Evolutionary conservation across 2,113 vertebrate species (phyloP).

Genomic region (Perccottus glenii): DNA sequence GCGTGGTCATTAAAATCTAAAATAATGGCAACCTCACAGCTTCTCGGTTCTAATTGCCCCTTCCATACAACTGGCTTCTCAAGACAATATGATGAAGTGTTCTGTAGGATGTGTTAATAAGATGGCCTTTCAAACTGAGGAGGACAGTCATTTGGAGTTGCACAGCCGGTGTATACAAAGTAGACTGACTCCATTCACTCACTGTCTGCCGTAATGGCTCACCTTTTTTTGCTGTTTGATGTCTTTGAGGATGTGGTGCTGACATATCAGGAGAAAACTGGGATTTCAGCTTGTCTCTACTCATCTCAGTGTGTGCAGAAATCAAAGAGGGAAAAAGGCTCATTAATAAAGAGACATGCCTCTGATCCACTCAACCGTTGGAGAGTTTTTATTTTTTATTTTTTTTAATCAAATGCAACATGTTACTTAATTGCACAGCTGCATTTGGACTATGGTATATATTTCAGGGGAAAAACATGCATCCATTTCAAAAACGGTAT

Average conservation of each 20-base stretch:
- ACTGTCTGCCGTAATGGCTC: slow-evolving; percentile 42
- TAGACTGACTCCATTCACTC: slow-evolving; percentile 61
- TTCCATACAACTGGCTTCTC: slow-evolving; percentile 77
- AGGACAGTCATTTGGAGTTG: slow-evolving; percentile 67
- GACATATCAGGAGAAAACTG: slow-evolving; percentile 53
- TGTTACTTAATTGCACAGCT: slow-evolving; percentile 64
- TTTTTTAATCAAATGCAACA: slow-evolving; percentile 74
- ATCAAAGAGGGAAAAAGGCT: slow-evolving; percentile 67
- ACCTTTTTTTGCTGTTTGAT: slow-evolving; percentile 47
- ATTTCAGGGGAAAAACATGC: slow-evolving; percentile 66
- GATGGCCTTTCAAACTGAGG: slow-evolving; percentile 75
- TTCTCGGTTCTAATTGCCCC: slow-evolving; percentile 81
- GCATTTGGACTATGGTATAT: slow-evolving; percentile 34
- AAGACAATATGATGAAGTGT: slow-evolving; percentile 81
- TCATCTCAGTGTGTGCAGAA: slow-evolving; percentile 59
- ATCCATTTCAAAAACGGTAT: slow-evolving; percentile 63
- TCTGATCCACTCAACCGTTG: slow-evolving; percentile 57
- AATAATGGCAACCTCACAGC: slow-evolving; percentile 83
- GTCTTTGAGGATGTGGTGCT: slow-evolving; percentile 46
- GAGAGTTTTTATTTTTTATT: slow-evolving; percentile 55
- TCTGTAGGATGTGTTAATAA: slow-evolving; percentile 80
- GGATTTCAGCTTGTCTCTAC: slow-evolving; percentile 54
- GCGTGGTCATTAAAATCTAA: slow-evolving; percentile 85
- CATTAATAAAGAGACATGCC: slow-evolving; percentile 69
- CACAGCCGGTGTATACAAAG: slow-evolving; percentile 32